Conservation (phyloP, 2,888 invertebrate species). For the Omphaloscelis lunosa region DNA sequence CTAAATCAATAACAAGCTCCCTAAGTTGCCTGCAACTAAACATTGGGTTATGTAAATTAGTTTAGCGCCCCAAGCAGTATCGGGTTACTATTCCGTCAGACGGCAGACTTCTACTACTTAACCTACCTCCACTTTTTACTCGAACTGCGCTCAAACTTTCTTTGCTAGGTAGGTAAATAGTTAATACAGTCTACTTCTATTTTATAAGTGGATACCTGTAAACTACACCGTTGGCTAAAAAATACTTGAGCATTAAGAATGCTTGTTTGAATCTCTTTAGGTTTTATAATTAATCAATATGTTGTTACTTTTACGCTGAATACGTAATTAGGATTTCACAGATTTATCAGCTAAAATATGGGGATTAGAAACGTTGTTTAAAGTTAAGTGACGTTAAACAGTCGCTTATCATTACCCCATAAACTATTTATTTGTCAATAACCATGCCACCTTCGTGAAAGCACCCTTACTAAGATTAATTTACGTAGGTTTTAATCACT, state of each 20-base stretch:
- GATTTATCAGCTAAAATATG: not conserved
- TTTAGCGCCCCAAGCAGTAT: slow-evolving; percentile 50
- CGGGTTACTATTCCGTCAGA: slow-evolving; percentile 43
- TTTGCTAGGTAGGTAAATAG: slow-evolving; percentile 30
- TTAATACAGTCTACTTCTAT: slow-evolving; percentile 29
- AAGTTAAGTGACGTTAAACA: too few relatives aligned
- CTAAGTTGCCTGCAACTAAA: slow-evolving; percentile 46
- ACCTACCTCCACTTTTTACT: slow-evolving; percentile 34
- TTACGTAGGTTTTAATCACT: not conserved
- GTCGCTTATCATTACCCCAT: too few relatives aligned
- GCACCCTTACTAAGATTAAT: not conserved
- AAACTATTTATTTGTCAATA: not conserved
- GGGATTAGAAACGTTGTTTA: not conserved
- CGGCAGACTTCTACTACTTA: slow-evolving; percentile 26
- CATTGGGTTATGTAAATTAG: slow-evolving; percentile 59
- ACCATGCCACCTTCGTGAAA: not conserved
- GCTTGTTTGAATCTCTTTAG: not conserved
- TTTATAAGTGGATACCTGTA: slow-evolving; percentile 17
- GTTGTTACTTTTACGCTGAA: not conserved
- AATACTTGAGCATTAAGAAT: not conserved
- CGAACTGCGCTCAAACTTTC: slow-evolving; percentile 38
- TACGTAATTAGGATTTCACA: not conserved
- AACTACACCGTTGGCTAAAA: slow-evolving; percentile 10
- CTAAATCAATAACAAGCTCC: slow-evolving; percentile 30
- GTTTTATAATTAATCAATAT: not conserved